phyloP scores from a whole-genome alignment of 2,797 vertebrate genomes.

The Centropyge bicolor region DNA sequence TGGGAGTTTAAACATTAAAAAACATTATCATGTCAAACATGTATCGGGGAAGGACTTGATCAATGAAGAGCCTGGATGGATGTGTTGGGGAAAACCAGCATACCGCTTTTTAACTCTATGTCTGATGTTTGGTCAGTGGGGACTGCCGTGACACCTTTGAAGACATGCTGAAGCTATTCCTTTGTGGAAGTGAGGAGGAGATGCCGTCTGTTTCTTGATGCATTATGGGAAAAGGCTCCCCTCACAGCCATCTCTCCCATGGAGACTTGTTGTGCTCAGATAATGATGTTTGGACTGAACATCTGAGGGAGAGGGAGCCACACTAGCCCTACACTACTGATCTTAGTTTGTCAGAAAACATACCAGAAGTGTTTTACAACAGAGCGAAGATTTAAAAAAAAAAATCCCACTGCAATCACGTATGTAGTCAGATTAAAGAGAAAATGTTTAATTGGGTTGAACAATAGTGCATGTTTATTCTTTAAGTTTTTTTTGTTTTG shows the following conservation, averaged over 20 bases:
- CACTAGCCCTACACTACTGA: conserved; percentile 44
- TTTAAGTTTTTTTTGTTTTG: conserved; percentile 24
- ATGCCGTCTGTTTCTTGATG: conserved; percentile 41
- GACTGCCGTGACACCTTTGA: conserved; percentile 47
- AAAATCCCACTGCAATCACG: conserved; percentile 16
- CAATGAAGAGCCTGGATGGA: conserved; percentile 29
- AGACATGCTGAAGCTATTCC: conserved; percentile 40
- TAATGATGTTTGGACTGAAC: conserved; percentile 65
- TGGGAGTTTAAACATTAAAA: conserved; percentile 30
- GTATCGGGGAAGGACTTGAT: conserved; percentile 36
- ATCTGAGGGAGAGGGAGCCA: conserved; percentile 38
- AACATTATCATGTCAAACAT: conserved; percentile 44
- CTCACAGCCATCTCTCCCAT: conserved; percentile 58
- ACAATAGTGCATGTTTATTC: conserved; percentile 56
- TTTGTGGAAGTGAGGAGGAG: conserved; percentile 38
- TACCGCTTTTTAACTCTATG: conserved; percentile 49
- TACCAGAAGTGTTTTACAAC: conserved; percentile 21
- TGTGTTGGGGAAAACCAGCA: conserved; percentile 25
- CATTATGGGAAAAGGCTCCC: conserved; percentile 66
- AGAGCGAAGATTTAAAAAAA: conserved; percentile 27
- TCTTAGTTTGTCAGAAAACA: conserved; percentile 21
- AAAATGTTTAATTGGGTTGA: conserved; percentile 22
- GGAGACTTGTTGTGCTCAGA: conserved; percentile 63
- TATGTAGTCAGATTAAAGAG: conserved; percentile 24
- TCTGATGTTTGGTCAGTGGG: conserved; percentile 29